Evolutionary conservation across 2,888 invertebrate genomes (phyloP), one percentile per base, ranked within the genome.

Genomic region (Agrenia bidenticulata): DNA sequence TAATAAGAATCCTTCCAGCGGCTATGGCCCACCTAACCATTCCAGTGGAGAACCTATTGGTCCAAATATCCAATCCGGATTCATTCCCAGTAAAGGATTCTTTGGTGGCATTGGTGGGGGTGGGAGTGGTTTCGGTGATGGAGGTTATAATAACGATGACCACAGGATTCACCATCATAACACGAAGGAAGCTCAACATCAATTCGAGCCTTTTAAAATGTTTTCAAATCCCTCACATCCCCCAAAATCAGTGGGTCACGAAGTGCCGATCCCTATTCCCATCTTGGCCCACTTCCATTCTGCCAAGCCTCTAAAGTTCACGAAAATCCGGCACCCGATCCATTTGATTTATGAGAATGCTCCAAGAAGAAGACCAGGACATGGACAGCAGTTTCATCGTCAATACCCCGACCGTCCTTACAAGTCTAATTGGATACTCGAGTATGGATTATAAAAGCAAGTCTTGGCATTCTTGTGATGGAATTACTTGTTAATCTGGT

Each of bases 281-380:
- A 66, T 71, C 0, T 24, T 71, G 9, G 67, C 71, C 2, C 71
- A 71, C 21, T 64, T 71, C 23, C 67, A 67, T 39, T 39, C 62
- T 1, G 39, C 63, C 2, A 50, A 58, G 58, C 63, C 63, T 51
- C 17, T 57, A n/a, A 37, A 57, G 21, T 41, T 57, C 21, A 41
- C 42, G 5, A 57, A 57, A 41, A 17, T 57, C 11, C 37, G 39
- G 42, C 4, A 45, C 41, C 63, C 63, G 1, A 32, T 41, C 17
- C 58, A 58, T 27, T 17, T 41, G 2, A 41, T 37, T 24, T 39
- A 64, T 32, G 42, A 51, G 2, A 50, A 64, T 37, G 42, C 26
- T 21, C 58, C 51, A 5, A 15, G n/a, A 19, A 5, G 9, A n/a
- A 45, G 45, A 45, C 45, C n/a, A 45, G n/a, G n/a, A 45, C 45